Evolutionary conservation across 2,113 vertebrate species (phyloP), one percentile per base, ranked within the genome.

Genomic region (Ochotona princeps): DNA sequence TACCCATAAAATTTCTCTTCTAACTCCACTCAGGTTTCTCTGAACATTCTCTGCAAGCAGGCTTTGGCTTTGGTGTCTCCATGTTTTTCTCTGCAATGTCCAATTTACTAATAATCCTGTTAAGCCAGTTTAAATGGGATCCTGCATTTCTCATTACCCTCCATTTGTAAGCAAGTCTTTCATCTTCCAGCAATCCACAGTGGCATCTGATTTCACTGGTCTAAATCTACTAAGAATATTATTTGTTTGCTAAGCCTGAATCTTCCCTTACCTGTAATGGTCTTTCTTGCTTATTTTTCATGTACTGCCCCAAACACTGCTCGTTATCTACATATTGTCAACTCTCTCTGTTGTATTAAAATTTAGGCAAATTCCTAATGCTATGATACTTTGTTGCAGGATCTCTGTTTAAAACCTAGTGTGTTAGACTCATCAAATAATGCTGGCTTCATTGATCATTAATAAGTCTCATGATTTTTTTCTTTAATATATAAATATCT

Each of bases 61-160:
- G 12, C 21, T 12, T 18, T 60, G 13, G 17, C 8, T 35, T 51
- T 21, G 10, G n/a, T 13, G 0, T 4, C n/a, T 84, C 1, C 8
- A 7, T 7, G 2, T 51, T 13, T 5, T 20, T 47, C 49, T 67
- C 21, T 47, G 9, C 6, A 32, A 7, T 20, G 13, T 1, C 47
- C 8, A 26, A 3, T 9, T 57, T 73, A 20, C 1, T 35, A 49
- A 32, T 3, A 12, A 23, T 49, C 5, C 23, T 60, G 10, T 6
- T n/a, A 44, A 10, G 3, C 21, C 47, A 32, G 60, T 47, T n/a
- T 14, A 32, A 57, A 13, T 15, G 3, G 38, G 30, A 60, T 49
- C 38, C 23, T 1, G 1, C 30, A 57, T 54, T 51, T n/a, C 38
- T 47, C 7, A 47, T 47, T 47, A 69, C 15, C 6, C 49, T 32